These are phyloP conservation scores for Eonycteris spelaea DNA, from an alignment of 2,113 vertebrate genomes.

Conservation along the genomic window DNA sequence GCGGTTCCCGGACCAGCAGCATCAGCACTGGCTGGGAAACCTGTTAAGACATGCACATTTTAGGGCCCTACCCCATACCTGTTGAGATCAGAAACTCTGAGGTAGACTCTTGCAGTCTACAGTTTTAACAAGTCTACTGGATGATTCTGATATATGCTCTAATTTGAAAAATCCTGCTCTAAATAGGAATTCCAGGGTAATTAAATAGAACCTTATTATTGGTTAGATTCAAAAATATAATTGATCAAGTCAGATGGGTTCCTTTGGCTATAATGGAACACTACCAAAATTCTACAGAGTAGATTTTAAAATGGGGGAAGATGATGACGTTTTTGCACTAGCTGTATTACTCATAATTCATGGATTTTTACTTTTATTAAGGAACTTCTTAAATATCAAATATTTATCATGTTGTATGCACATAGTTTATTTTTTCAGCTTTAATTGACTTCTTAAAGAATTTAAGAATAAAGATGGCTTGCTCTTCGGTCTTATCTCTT, in stretches of 20 bases:
- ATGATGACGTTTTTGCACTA: background rate
- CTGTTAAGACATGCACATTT: background rate
- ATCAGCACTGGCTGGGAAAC: background rate
- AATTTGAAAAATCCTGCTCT: background rate
- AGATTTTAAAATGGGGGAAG: background rate
- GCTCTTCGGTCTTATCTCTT: background rate
- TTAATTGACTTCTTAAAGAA: background rate
- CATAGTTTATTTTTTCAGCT: background rate
- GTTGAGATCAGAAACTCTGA: background rate
- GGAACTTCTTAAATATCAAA: background rate
- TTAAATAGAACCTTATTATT: background rate
- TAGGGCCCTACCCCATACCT: background rate
- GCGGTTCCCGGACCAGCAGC: background rate
- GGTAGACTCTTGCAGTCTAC: background rate
- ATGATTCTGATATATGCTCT: background rate
- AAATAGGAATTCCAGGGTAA: background rate
- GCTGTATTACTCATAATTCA: background rate
- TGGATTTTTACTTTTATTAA: slow-evolving; percentile 36
- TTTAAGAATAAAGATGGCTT: background rate
- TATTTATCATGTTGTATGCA: background rate
- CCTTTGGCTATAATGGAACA: background rate
- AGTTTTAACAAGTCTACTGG: background rate
- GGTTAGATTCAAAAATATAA: background rate
- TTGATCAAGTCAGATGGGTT: background rate
- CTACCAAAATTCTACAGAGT: background rate